Conservation (phyloP, 2,113 vertebrate genomes). For the Marmota monax region DNA sequence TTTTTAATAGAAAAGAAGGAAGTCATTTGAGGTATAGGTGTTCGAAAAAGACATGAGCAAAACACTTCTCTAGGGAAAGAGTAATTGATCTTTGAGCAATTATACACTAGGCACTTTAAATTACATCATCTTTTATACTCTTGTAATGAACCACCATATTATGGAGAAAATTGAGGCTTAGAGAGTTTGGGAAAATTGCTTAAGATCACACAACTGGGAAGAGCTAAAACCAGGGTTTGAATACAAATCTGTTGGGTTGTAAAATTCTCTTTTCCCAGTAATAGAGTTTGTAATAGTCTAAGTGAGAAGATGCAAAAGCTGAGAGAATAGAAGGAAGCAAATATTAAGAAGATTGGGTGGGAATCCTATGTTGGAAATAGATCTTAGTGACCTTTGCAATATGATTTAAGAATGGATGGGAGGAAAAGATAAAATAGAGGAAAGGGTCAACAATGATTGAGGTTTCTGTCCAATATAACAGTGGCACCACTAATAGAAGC, state of each 20-base stretch:
- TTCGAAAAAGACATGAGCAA: constrained; percentile 13
- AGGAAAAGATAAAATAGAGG: background rate
- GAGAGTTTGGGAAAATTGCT: constrained; percentile 33
- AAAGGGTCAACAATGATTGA: background rate
- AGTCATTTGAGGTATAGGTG: background rate
- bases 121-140: background rate
- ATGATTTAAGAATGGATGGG: background rate
- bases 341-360: background rate
- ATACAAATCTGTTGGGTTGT: background rate
- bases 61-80: background rate
- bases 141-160: constrained; percentile 43
- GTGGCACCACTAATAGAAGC: background rate
- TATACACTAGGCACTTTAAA: background rate
- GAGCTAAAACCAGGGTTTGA: constrained; percentile 5
- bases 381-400: background rate
- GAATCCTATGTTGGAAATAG: background rate
- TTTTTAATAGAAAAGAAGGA: constrained; percentile 31
- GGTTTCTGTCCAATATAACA: background rate
- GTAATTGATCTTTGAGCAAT: constrained; percentile 19
- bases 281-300: background rate
- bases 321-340: background rate
- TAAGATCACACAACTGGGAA: constrained; percentile 25
- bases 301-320: background rate
- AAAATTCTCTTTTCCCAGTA: constrained; percentile 7
- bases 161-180: constrained; percentile 52